Base-by-base conservation (phyloP, 2,113 vertebrate genomes). In the Cyanoliseus patagonus region DNA sequence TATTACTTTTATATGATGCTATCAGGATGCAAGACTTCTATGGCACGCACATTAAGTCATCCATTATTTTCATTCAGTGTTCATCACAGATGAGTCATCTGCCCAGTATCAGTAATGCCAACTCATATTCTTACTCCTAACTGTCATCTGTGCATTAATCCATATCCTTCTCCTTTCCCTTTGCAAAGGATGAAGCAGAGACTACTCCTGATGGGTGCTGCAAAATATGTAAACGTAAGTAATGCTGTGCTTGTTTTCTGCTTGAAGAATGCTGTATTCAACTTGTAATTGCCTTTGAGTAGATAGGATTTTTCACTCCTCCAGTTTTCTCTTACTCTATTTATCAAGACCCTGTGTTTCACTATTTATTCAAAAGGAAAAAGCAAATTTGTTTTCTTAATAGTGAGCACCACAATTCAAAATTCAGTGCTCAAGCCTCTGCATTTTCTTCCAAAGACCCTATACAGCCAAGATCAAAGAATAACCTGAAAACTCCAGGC, bases 151-250 rank as follows among this genome's bases (percentile, higher is more conserved):
- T 51, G 28, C 37, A 77, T 57, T 94, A 88, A 94, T 13, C 70
- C 37, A 61, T 83, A 86, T 28, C 23, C 11, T 90, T 28, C 31
- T 68, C 12, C 47, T 91, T 86, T 87, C 41, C 59, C 93, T 91
- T 72, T 57, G 27, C 31, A 92, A 85, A 97, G 97, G 76, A 87
- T 3, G 89, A 93, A 85, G 17, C 51, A 57, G 86, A 97, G 49
- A 81, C 37, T 37, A 96, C 80, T 76, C 7, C 61, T 1, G 96
- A 97, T 49, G 97, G 97, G 57, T 97, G 97, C 92, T 97, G 97
- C 79, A 84, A 90, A 92, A 87, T 41, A 83, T 97, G 97, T 55
- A 76, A 88, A 94, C 15, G 97, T 97, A 96, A 97, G 97, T 96
- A 59, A 68, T 28, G 17, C 22, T 62, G 19, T 44, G n/a, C 52